Evolutionary conservation across 2,888 invertebrate species (phyloP).

Genomic region (Schizotus pectinicornis): DNA sequence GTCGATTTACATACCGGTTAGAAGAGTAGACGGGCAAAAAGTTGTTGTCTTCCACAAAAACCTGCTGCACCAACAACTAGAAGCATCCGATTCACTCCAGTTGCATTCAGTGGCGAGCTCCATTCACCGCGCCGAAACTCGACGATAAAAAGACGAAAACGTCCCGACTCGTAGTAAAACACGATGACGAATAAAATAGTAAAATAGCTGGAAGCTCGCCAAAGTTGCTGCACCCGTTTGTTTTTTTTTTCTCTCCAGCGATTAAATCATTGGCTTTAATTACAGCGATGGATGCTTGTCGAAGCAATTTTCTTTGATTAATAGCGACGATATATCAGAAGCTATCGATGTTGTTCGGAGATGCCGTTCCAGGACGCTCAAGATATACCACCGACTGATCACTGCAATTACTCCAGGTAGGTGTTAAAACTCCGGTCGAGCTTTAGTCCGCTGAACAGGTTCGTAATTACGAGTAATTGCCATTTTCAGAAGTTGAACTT

Average conservation of each 20-base stretch:
- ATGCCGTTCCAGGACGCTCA: conserved; percentile 21
- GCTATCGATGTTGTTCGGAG: conserved; percentile 35
- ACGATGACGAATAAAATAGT: too few species aligned
- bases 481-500: too few species aligned
- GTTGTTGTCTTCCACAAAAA: background rate
- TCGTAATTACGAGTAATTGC: too few species aligned
- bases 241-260: too few species aligned
- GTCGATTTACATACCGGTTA: too few species aligned
- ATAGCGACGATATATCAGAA: conserved; percentile 35
- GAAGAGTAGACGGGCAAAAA: too few species aligned
- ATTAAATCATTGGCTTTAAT: too few species aligned
- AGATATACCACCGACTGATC: conserved; percentile 33
- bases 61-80: conserved; percentile 7
- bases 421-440: conserved; percentile 31
- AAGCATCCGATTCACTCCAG: conserved; percentile 3
- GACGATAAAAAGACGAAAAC: background rate
- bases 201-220: too few species aligned
- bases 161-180: too few species aligned
- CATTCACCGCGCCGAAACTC: conserved; percentile 4
- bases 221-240: too few species aligned
- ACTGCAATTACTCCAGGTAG: conserved; percentile 38
- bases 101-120: conserved; percentile 5
- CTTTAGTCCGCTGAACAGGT: background rate
- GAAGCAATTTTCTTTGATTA: conserved; percentile 38
- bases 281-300: conserved; percentile 1